Evolutionary conservation across 2,888 invertebrate genomes (phyloP), one percentile per base, ranked within the genome.

Genomic region (Acholoe squamosa): DNA sequence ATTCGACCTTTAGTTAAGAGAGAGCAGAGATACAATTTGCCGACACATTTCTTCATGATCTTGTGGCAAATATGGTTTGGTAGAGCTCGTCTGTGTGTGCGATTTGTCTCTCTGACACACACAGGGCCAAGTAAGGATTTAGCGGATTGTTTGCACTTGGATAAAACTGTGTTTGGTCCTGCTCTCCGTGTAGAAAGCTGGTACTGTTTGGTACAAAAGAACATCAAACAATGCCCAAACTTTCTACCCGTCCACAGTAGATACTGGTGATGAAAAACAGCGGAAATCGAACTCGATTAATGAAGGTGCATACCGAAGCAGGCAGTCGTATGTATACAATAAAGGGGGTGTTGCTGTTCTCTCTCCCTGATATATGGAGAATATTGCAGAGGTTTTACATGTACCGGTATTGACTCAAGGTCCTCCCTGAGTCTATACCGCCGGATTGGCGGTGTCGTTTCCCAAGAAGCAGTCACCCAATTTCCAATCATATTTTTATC

Each of bases 241-340:
- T 77, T 77, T 77, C 77, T 33, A 33, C 77, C 80, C 25, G 7
- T 14, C 80, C 31, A 19, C 76, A 28, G n/a, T 5, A n/a, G n/a
- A n/a, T 76, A 31, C 76, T 76, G 76, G 28, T 76, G 76, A 33
- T 43, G 33, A 80, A 80, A 80, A 80, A n/a, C n/a, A 80, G 80
- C 14, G 80, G 34, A 25, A 19, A 43, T 80, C 80, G 80, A 80
- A 80, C 16, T 34, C 80, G 80, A 80, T 80, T 80, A 80, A 43
- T 34, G 43, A 80, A 80, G 34, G 12, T 34, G 80, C 10, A 43
- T 5, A 80, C 34, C 34, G 16, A 80, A 34, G 34, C 5, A 43
- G 43, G 43, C 10, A 10, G 43, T 10, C 43, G 43, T 7, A 3
- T 19, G 19, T 61, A 61, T n/a, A 61, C 61, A 14, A 61, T 61